Evolutionary conservation across 2,888 invertebrate species (phyloP).

Genomic region (Scaptomyza parva): DNA sequence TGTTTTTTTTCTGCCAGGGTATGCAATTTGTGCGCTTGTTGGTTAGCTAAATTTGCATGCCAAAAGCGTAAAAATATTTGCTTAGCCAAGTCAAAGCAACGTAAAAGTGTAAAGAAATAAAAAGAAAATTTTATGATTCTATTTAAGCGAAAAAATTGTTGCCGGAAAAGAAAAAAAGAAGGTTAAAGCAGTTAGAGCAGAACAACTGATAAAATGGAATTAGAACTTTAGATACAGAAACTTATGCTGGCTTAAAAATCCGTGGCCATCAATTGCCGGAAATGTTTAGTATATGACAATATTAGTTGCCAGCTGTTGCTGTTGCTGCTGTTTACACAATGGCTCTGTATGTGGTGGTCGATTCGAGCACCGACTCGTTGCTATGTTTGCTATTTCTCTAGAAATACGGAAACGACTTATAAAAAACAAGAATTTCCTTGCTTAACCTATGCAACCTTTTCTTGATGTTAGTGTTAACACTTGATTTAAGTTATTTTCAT

Average conservation of each 20-base stretch:
- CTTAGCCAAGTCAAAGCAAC: conserved; percentile 47
- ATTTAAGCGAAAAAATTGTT: conserved; percentile 20
- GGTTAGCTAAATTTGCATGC: conserved; percentile 38
- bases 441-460: too few relatives aligned
- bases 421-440: too few relatives aligned
- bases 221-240: conserved; percentile 30
- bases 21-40: conserved; percentile 30
- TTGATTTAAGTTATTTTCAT: too few relatives aligned
- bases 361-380: conserved; percentile 18
- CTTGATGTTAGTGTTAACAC: too few relatives aligned
- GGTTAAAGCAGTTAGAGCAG: neutral
- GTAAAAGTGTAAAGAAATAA: conserved; percentile 47
- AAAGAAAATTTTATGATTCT: conserved; percentile 44
- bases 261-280: conserved; percentile 45
- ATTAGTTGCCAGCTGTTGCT: conserved; percentile 32
- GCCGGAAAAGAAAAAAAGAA: neutral
- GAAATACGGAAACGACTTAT: conserved; percentile 59
- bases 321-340: neutral
- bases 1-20: too few relatives aligned
- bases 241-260: conserved; percentile 14
- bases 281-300: conserved; percentile 63
- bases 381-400: conserved; percentile 59
- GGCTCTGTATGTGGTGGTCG: conserved; percentile 6
- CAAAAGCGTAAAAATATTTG: conserved; percentile 65
- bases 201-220: conserved; percentile 25